Conservation (phyloP, 1,140 invertebrate species). For the Galleria mellonella region DNA sequence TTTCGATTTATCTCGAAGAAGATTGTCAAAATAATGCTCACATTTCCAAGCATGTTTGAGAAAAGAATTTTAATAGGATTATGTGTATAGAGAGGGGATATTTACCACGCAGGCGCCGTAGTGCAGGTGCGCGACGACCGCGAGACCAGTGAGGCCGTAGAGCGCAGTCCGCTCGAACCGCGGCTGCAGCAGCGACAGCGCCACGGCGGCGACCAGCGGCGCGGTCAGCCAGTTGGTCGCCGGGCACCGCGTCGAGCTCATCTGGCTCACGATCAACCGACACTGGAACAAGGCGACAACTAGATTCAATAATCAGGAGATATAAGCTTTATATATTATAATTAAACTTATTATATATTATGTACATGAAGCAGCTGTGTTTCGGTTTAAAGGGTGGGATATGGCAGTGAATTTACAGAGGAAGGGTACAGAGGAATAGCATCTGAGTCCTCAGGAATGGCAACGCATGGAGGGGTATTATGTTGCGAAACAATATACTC, state of each 20-base stretch:
- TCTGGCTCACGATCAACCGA: conserved; percentile 97
- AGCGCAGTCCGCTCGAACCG: conserved; percentile 81
- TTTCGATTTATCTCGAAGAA: too few species aligned
- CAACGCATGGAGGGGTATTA: too few species aligned
- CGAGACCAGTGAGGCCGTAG: conserved; percentile 82
- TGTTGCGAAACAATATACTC: too few species aligned
- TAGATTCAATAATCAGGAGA: too few species aligned
- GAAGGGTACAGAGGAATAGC: too few species aligned
- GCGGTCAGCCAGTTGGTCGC: conserved; percentile 88
- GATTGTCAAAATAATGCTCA: too few species aligned
- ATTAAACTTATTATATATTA: too few species aligned
- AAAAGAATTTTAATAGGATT: not conserved
- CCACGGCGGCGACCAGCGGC: conserved; percentile 76
- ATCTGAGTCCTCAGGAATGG: too few species aligned
- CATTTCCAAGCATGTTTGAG: not conserved
- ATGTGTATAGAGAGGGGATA: conserved; percentile 5
- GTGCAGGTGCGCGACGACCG: conserved; percentile 88
- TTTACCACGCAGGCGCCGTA: conserved; percentile 93
- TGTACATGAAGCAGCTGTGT: too few species aligned
- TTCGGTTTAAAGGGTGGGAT: too few species aligned
- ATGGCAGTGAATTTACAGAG: too few species aligned
- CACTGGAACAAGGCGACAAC: conserved; percentile 82
- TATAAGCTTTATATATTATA: too few species aligned
- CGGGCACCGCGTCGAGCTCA: conserved; percentile 93
- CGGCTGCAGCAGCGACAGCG: conserved; percentile 75